Percentiles rank a stretch among this genome's conserved stretches.
These are phyloP conservation scores for Danio kyathit DNA, from an alignment of 2,797 vertebrate genomes.

Conservation along the genomic window DNA sequence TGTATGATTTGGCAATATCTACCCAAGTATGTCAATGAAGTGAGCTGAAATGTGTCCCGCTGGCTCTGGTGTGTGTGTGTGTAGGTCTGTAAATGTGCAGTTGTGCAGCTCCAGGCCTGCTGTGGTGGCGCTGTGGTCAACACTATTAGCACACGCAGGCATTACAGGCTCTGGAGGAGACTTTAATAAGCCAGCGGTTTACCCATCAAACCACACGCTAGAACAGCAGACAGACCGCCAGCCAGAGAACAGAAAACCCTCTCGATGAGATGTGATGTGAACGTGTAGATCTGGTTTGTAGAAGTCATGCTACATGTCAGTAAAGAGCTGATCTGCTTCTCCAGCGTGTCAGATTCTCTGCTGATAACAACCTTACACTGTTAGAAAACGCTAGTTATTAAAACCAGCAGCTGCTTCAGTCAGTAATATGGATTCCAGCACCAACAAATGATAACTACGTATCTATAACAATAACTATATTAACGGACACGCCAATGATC, in stretches of 20 bases:
- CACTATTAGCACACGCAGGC: constrained; percentile 62
- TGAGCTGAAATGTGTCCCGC: background rate
- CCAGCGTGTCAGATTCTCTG: too few species aligned
- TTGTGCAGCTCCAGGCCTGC: constrained; percentile 19
- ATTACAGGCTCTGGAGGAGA: constrained; percentile 63
- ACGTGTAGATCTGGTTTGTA: constrained; percentile 63
- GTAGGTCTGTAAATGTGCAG: constrained; percentile 24
- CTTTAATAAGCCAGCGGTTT: constrained; percentile 75
- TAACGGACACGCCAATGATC: too few species aligned
- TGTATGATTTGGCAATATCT: too few species aligned
- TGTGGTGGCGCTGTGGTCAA: constrained; percentile 24
- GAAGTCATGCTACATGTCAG: constrained; percentile 50
- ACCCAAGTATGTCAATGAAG: background rate
- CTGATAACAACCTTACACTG: too few species aligned
- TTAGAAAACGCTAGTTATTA: too few species aligned
- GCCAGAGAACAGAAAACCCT: constrained; percentile 13
- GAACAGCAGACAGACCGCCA: constrained; percentile 1
- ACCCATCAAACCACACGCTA: constrained; percentile 75
- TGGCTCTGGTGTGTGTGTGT: constrained; percentile 4
- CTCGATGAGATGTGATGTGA: background rate
- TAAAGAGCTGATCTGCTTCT: too few species aligned
- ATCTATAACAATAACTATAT: too few species aligned
- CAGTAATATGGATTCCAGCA: too few species aligned
- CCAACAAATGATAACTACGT: too few species aligned
- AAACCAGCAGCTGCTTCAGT: too few species aligned